Percentiles rank a stretch among this genome's conserved stretches.
Conservation (phyloP, 2,888 invertebrate genomes). For the Phaonia tiefii region DNA sequence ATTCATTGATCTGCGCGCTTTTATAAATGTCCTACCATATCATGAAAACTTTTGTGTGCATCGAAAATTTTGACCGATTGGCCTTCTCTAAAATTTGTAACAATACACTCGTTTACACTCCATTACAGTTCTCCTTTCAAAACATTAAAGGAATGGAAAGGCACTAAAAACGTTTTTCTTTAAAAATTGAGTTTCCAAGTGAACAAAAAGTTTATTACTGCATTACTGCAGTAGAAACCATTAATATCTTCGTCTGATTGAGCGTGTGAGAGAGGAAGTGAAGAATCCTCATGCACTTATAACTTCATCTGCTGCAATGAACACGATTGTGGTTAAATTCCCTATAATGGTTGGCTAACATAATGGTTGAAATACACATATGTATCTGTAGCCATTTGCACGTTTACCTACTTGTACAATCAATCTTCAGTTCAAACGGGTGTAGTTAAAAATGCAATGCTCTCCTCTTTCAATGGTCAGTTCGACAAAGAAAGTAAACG, state of each 20-base stretch:
- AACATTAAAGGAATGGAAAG: background rate
- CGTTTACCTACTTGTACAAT: background rate
- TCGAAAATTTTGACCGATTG: too few species aligned
- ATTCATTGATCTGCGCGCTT: too few species aligned
- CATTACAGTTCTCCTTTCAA: too few species aligned
- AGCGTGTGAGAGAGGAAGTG: conserved; percentile 19
- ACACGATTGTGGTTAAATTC: conserved; percentile 53
- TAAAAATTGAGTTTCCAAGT: conserved; percentile 16
- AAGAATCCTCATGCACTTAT: conserved; percentile 34
- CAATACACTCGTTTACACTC: conserved; percentile 4
- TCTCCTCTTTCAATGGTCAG: conserved; percentile 26
- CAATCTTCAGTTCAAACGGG: conserved; percentile 17
- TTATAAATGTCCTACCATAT: too few species aligned
- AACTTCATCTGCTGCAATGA: conserved; percentile 52
- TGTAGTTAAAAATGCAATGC: conserved; percentile 41
- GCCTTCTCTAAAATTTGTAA: background rate
- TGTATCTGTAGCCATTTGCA: background rate
- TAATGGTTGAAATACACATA: background rate
- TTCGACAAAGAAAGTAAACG: conserved; percentile 13
- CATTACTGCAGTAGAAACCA: conserved; percentile 55
- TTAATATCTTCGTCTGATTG: conserved; percentile 38
- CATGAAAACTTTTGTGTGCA: too few species aligned
- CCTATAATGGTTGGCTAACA: conserved; percentile 44
- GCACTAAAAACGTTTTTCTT: conserved; percentile 8
- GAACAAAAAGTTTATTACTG: conserved; percentile 54